A percentile compares a stretch with the other conserved stretches of the same genome.
These are phyloP conservation scores for Vesta saturnalis DNA, from an alignment of 2,888 invertebrate species.

Conservation along the genomic window DNA sequence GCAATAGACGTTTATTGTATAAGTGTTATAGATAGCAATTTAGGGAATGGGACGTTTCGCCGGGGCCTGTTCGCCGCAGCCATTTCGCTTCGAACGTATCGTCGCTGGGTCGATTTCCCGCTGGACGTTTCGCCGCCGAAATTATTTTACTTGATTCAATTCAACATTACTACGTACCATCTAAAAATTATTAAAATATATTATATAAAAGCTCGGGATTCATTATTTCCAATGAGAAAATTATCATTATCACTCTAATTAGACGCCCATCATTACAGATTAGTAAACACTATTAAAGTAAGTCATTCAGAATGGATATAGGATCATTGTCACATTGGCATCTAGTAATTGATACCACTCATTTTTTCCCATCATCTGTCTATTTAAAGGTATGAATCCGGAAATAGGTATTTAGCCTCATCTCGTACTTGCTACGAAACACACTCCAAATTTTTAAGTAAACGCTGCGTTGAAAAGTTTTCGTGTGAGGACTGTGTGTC, in stretches of 20 bases:
- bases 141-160: too few relatives aligned
- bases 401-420: not conserved
- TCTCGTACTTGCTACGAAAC: not conserved
- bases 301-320: too few relatives aligned
- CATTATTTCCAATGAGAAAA: not conserved
- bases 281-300: not conserved
- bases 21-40: too few relatives aligned
- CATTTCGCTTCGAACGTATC: not conserved
- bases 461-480: not conserved
- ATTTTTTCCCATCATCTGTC: not conserved
- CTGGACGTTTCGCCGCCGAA: too few relatives aligned
- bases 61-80: not conserved
- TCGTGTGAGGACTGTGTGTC: not conserved
- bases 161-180: not conserved
- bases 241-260: not conserved
- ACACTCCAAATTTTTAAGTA: not conserved
- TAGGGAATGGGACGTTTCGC: not conserved
- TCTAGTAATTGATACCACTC: too few relatives aligned
- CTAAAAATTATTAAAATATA: not conserved
- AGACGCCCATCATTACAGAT: not conserved
- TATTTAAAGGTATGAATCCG: too few relatives aligned
- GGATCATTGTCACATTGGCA: too few relatives aligned
- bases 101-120: not conserved
- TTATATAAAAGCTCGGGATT: not conserved
- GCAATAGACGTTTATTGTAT: too few relatives aligned